phyloP scores from a whole-genome alignment of 2,113 vertebrate species.

The Scomber japonicus region DNA sequence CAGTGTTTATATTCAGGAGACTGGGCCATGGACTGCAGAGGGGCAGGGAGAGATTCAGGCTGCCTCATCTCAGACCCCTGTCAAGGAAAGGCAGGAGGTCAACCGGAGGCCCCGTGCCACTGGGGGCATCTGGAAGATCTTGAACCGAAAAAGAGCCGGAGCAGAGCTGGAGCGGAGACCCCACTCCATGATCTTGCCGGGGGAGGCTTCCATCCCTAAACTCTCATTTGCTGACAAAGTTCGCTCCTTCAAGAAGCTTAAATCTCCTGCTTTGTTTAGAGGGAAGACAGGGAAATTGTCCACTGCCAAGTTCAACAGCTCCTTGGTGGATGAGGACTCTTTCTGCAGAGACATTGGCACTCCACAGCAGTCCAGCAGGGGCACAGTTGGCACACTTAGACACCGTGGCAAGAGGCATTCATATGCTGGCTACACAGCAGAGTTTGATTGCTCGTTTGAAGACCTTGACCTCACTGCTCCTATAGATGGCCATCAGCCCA shows the following conservation, averaged over 20 bases:
- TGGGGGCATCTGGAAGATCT: slow-evolving; percentile 91
- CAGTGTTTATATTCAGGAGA: slow-evolving; percentile 78
- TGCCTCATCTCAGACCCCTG: slow-evolving; percentile 68
- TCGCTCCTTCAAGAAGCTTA: slow-evolving; percentile 89
- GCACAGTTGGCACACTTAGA: slow-evolving; percentile 74
- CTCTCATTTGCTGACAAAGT: slow-evolving; percentile 90
- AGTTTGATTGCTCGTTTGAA: slow-evolving; percentile 90
- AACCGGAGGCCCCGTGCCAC: slow-evolving; percentile 84
- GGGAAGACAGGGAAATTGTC: slow-evolving; percentile 79
- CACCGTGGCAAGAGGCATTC: slow-evolving; percentile 89
- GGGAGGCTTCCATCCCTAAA: slow-evolving; percentile 87
- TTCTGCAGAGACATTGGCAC: slow-evolving; percentile 77
- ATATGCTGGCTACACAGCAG: slow-evolving; percentile 87
- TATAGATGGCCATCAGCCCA: slow-evolving; percentile 78
- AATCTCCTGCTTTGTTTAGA: slow-evolving; percentile 84
- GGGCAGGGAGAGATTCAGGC: slow-evolving; percentile 63
- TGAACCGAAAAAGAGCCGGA: slow-evolving; percentile 85
- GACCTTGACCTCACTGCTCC: slow-evolving; percentile 85
- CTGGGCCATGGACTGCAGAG: slow-evolving; percentile 71
- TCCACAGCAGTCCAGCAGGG: slow-evolving; percentile 75
- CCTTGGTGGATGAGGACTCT: slow-evolving; percentile 76
- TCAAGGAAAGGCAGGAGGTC: slow-evolving; percentile 81
- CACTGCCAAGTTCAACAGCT: slow-evolving; percentile 77
- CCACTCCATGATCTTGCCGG: slow-evolving; percentile 92
- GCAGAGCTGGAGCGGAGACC: slow-evolving; percentile 85